phyloP scores from a whole-genome alignment of 2,888 invertebrate genomes.

The Hedychridium roseum region DNA sequence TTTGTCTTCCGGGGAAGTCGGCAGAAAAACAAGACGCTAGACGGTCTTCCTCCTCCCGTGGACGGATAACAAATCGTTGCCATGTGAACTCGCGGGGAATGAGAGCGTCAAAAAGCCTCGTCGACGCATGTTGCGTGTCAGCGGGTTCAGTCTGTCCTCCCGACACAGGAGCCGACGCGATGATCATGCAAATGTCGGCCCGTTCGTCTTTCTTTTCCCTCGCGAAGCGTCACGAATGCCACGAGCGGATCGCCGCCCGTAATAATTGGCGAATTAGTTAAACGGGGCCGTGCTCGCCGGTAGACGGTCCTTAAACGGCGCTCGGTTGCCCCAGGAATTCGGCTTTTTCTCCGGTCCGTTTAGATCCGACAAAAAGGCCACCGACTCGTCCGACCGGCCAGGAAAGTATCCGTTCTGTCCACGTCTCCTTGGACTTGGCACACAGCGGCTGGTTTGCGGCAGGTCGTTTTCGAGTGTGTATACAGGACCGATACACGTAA shows the following conservation, averaged over 20 bases:
- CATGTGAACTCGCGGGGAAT: slow-evolving; percentile 10
- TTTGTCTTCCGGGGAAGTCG: too few relatives aligned
- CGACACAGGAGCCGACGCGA: too few relatives aligned
- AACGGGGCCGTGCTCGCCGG: slow-evolving; percentile 28
- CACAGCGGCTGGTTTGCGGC: too few relatives aligned
- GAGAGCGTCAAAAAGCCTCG: slow-evolving; percentile 2
- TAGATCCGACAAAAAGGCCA: slow-evolving; percentile 32
- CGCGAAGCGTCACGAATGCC: slow-evolving; percentile 32
- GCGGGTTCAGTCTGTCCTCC: too few relatives aligned
- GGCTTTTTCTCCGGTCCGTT: slow-evolving; percentile 30
- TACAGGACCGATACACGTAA: too few relatives aligned
- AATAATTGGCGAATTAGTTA: slow-evolving; percentile 53
- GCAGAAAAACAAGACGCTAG: too few relatives aligned
- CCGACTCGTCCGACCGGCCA: slow-evolving; percentile 21
- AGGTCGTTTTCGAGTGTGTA: too few relatives aligned
- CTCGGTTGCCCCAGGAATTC: slow-evolving; percentile 41
- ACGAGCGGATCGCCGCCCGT: slow-evolving; percentile 39
- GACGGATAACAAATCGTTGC: slow-evolving; percentile 35
- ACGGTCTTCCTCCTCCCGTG: too few relatives aligned
- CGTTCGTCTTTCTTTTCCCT: slow-evolving; percentile 6
- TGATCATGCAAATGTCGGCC: slow-evolving; percentile 31
- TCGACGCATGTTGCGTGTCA: too few relatives aligned
- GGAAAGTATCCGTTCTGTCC: too few relatives aligned
- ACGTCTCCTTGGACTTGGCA: too few relatives aligned
- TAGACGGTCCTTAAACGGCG: slow-evolving; percentile 24